Base-by-base conservation (phyloP, 1,140 invertebrate genomes). In the Lordiphosa clarofinis region DNA sequence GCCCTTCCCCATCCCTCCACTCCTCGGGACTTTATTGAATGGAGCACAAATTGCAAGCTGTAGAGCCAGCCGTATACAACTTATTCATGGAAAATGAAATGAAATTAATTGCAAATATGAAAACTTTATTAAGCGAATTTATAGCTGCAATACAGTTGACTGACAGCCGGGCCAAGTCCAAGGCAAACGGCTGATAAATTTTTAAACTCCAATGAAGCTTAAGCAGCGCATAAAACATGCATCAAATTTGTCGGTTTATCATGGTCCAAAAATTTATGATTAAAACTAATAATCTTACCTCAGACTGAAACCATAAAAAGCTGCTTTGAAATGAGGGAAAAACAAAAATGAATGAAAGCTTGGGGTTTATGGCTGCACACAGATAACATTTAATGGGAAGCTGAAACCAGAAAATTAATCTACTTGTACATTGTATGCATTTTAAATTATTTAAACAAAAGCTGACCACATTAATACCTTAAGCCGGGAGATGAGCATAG, bases 121-220 rank as follows among this genome's bases (percentile, higher is more conserved):
- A 75, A 75, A 75, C 72, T 75, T 75, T 75, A 75, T 75, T 75
- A 75, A 75, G 72, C 72, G 73, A 75, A 75, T 75, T 75, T 70
- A 75, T 75, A 65, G 58, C 55, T 46, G 39, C 55, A 55, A 8
- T 31, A 31, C 28, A 31, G 28, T 31, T 31, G 28, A 31, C 28
- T 31, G 28, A 31, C 28, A 31, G 43, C 37, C 24, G 31, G 33
- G 33, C 36, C 35, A 55, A 28, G 52, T 12, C 37, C 49, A 39
- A 13, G 35, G 13, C 35, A 15, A 38, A 38, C 28, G 48, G 55
- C 39, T 56, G 59, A 58, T 50, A 31, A 31, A 31, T 31, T 31
- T 31, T 31, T 31, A 31, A 31, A 31, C 6, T 31, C 28, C 28
- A 31, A 31, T 31, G 7, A 15, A 48, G 15, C 12, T 15, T 4